Conservation (phyloP, 2,113 vertebrate genomes). For the Ceyx margarethae region DNA sequence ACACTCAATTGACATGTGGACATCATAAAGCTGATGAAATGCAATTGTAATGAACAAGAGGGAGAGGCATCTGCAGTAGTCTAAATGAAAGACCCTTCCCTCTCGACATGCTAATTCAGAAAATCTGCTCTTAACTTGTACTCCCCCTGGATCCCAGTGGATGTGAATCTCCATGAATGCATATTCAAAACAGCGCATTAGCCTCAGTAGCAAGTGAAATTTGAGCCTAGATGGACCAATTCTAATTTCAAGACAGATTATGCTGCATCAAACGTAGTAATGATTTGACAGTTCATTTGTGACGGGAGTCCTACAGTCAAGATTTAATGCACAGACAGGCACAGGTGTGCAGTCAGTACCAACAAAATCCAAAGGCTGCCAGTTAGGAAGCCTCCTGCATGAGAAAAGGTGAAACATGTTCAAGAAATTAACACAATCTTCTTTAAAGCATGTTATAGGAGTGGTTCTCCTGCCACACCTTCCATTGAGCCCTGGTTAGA, state of each 20-base stretch:
- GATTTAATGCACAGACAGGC: conserved; percentile 89
- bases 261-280: conserved; percentile 98
- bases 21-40: conserved; percentile 99
- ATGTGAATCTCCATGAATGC: conserved; percentile 92
- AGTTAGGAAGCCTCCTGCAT: conserved; percentile 76
- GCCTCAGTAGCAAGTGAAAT: conserved; percentile 81
- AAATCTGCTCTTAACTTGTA: conserved; percentile 97
- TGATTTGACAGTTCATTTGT: conserved; percentile 99
- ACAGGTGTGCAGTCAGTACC: conserved; percentile 86
- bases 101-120: conserved; percentile 99
- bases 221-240: conserved; percentile 89
- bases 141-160: conserved; percentile 91
- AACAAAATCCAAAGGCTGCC: conserved; percentile 84
- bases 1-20: conserved; percentile 99
- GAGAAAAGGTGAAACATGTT: conserved; percentile 81
- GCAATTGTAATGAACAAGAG: conserved; percentile 99
- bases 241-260: conserved; percentile 99
- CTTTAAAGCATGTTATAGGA: conserved; percentile 84
- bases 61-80: conserved; percentile 96
- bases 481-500: background rate
- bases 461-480: conserved; percentile 78
- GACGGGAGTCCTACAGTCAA: conserved; percentile 91
- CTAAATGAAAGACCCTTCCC: conserved; percentile 94
- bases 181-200: conserved; percentile 97
- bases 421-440: conserved; percentile 86